Conservation (phyloP, 2,113 vertebrate species). For the Asarcornis scutulata region DNA sequence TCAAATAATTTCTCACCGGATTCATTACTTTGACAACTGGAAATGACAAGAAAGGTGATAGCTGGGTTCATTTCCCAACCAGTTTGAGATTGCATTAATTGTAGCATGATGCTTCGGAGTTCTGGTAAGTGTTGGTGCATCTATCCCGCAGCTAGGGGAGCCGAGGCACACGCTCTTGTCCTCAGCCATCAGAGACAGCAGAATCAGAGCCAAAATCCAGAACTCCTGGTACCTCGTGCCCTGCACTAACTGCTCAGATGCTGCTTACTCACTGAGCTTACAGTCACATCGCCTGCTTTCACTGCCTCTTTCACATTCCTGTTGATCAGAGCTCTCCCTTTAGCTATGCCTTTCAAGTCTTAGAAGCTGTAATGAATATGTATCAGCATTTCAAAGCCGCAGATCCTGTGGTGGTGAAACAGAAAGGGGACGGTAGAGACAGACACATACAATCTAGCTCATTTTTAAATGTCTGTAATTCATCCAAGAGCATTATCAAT, state of each 20-base stretch:
- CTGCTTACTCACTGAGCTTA: constrained; percentile 13
- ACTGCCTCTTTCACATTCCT: background rate
- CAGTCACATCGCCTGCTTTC: background rate
- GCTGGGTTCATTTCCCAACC: background rate
- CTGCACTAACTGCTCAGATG: background rate
- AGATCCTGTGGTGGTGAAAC: constrained; percentile 42
- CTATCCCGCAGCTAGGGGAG: background rate
- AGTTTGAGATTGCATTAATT: background rate
- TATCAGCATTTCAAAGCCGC: constrained; percentile 66
- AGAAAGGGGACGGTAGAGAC: background rate
- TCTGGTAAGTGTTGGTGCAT: accelerated
- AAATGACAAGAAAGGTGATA: background rate
- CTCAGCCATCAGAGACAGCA: background rate
- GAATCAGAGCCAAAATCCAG: background rate
- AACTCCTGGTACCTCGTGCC: background rate
- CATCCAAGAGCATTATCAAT: constrained; percentile 68
- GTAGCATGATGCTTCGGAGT: background rate
- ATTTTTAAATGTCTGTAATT: constrained; percentile 71
- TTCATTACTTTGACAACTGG: background rate
- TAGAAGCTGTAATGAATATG: constrained; percentile 65
- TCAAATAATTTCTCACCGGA: background rate
- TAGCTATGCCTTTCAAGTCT: constrained; percentile 53
- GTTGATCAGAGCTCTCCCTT: constrained; percentile 59
- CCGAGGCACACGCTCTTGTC: background rate
- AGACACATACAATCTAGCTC: constrained; percentile 55